Percentiles rank a stretch among this genome's conserved stretches.
phyloP scores from a whole-genome alignment of 2,888 invertebrate genomes.

The Eupithecia subfuscata region DNA sequence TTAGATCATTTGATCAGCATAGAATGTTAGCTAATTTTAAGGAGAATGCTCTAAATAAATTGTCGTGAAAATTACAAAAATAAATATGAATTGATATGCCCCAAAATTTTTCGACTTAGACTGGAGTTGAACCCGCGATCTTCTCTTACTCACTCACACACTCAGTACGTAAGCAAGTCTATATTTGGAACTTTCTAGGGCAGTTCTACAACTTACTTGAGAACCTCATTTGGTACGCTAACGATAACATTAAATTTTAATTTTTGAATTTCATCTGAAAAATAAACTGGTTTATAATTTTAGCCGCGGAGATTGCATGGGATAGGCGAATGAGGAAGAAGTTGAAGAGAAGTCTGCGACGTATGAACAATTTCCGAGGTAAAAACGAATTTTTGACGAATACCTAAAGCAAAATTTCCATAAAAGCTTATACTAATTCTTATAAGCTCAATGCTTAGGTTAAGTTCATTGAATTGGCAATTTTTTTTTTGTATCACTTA shows the following conservation, averaged over 20 bases:
- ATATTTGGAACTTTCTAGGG: too few relatives aligned
- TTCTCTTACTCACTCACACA: too few relatives aligned
- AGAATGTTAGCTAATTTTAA: not conserved
- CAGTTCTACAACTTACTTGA: too few relatives aligned
- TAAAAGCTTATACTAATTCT: too few relatives aligned
- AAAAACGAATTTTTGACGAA: not conserved
- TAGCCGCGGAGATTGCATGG: slow-evolving; percentile 74
- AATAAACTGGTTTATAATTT: slow-evolving; percentile 25
- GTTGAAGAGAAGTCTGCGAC: slow-evolving; percentile 65
- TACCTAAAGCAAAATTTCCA: not conserved
- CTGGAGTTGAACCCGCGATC: not conserved
- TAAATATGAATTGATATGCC: not conserved
- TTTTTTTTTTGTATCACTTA: too few relatives aligned
- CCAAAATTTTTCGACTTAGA: not conserved
- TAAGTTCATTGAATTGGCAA: too few relatives aligned
- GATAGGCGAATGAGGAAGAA: slow-evolving; percentile 76
- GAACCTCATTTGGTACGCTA: too few relatives aligned
- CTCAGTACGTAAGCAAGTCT: not conserved
- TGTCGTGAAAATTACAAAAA: not conserved
- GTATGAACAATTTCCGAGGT: slow-evolving; percentile 73
- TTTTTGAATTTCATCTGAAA: not conserved
- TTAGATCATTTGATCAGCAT: not conserved
- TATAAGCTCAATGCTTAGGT: not conserved
- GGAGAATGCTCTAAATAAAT: not conserved
- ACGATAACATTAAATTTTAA: too few relatives aligned